A percentile compares a stretch with the other conserved stretches of the same genome.
Evolutionary conservation across 2,888 invertebrate species (phyloP).

Genomic region (Sarcophaga caerulescens): DNA sequence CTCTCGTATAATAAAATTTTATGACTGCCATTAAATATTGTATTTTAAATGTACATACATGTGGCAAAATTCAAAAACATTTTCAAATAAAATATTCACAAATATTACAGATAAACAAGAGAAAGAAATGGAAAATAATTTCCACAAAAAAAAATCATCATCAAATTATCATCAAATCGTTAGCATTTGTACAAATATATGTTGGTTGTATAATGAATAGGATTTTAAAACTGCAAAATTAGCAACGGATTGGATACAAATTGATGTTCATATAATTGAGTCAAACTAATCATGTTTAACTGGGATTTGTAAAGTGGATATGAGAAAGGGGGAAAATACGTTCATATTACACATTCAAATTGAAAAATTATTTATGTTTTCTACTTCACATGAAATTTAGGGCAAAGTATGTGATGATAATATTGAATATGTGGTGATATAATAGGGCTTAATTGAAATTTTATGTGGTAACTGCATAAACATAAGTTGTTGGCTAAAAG

Average conservation of each 20-base stretch:
- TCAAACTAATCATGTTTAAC: slow-evolving; percentile 12
- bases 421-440: too few species aligned
- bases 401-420: too few species aligned
- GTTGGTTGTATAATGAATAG: slow-evolving; percentile 34
- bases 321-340: too few species aligned
- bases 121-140: neutral
- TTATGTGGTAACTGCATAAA: too few species aligned
- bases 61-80: slow-evolving; percentile 27
- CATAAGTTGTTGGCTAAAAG: too few species aligned
- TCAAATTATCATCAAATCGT: slow-evolving; percentile 13
- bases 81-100: neutral
- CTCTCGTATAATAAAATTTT: slow-evolving; percentile 53
- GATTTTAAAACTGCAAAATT: slow-evolving; percentile 36
- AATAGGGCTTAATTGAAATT: too few species aligned
- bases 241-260: slow-evolving; percentile 15
- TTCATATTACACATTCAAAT: too few species aligned
- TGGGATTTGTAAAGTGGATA: slow-evolving; percentile 18
- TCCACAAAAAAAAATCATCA: slow-evolving; percentile 15
- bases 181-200: too few species aligned
- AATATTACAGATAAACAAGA: neutral
- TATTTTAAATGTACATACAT: slow-evolving; percentile 46
- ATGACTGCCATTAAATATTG: slow-evolving; percentile 53
- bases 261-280: slow-evolving; percentile 27
- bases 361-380: too few species aligned
- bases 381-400: too few species aligned